Conservation (phyloP, 1,140 invertebrate species). For the Asbolus verrucosus region DNA sequence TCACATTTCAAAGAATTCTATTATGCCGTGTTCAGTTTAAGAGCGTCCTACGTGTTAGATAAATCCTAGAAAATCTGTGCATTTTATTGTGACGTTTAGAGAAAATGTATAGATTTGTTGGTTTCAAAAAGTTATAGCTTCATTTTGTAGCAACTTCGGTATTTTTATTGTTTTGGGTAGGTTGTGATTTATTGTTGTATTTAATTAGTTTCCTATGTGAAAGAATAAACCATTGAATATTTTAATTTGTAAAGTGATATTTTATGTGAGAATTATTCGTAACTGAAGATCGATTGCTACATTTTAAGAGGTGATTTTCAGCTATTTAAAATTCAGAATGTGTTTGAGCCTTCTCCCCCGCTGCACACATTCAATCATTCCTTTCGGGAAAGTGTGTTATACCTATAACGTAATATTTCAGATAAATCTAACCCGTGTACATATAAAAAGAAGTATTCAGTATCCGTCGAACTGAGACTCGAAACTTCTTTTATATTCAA, state of each 20-base stretch:
- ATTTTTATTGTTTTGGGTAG: constrained; percentile 23
- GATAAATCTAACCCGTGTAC: no score
- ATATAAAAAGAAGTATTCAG: no score
- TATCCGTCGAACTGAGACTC: no score
- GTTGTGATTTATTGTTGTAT: constrained; percentile 1
- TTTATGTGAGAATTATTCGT: no score
- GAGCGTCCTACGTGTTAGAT: constrained; percentile 14
- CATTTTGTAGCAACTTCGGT: constrained; percentile 16
- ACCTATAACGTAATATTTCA: no score
- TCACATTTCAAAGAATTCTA: not conserved
- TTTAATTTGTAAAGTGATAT: not conserved
- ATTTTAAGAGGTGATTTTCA: no score
- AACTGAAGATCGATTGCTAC: no score
- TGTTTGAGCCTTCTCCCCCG: no score
- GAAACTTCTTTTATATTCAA: no score
- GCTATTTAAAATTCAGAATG: no score
- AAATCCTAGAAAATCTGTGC: constrained; percentile 1
- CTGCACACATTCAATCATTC: no score
- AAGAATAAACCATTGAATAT: not conserved
- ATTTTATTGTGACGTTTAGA: constrained; percentile 12
- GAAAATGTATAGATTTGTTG: not conserved
- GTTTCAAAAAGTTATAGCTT: not conserved
- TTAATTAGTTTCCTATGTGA: not conserved
- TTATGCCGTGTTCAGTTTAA: not conserved
- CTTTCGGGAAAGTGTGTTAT: no score